Base-by-base conservation (phyloP, 2,888 invertebrate species). In the Hyposoter didymator region DNA sequence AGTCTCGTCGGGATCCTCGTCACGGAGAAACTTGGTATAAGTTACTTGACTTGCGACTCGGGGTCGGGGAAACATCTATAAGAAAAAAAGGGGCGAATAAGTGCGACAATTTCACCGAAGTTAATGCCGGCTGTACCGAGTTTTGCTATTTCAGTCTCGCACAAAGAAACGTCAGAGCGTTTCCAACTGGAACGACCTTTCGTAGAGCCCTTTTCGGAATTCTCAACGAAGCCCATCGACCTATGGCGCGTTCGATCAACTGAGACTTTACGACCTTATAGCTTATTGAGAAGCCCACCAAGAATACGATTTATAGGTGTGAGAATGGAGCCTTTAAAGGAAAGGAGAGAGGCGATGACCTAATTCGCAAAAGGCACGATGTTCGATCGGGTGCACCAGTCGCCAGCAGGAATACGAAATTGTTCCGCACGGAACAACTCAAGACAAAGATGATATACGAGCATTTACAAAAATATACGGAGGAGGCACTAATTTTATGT, bases 201-300 rank as follows among this genome's bases (percentile, higher is more conserved):
- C 35, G 43, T 35, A 17, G 64, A 83, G 78, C 85, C 85, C 85
- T 83, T 84, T 84, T 74, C 81, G 78, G 67, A 81, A 86, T 86
- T 86, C 78, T 84, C 78, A 47, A 70, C 70, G 76, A 76, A 75
- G 55, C 66, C 55, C 70, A 64, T 55, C 75, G 72, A 72, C 49
- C 85, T 67, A 76, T 72, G 49, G 66, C 59, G 47, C 83, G 79
- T 75, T 85, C 85, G 81, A 84, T 83, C 84, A 62, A 62, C 67
- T 14, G 22, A 59, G 39, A 81, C 52, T 86, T 84, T 86, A 86
- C 84, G 85, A 84, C 83, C 80, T 78, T 78, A 81, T 72, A 62
- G 76, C 43, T 66, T 69, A 52, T 49, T 39, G 72, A 70, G 76
- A 79, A 76, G 72, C 39, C 62, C 78, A 43, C 67, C 43, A 76